Evolutionary conservation across 1,140 invertebrate species (phyloP), one percentile per base, ranked within the genome.

Genomic region (Acromyrmex charruanus): DNA sequence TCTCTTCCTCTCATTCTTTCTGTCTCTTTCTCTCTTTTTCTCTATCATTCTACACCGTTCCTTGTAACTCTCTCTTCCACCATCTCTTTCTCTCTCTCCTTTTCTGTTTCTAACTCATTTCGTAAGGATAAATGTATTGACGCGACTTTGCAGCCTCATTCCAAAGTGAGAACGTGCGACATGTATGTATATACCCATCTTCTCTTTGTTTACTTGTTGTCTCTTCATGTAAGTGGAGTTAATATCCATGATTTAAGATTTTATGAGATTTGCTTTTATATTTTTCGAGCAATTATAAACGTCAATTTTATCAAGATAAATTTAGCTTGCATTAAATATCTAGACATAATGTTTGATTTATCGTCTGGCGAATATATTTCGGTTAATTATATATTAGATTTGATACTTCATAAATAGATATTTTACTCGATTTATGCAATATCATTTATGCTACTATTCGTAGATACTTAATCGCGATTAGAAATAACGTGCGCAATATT

Each of bases 121-220:
- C 77, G 88, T 72, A 87, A 91, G 88, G 87, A 86, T 89, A 77
- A 86, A 72, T 88, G 93, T 94, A 94, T 93, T 93, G 93, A 94
- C 91, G 92, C 91, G 90, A 89, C 92, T 94, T 91, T 92, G 87
- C 92, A 91, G 87, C 90, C 89, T 89, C 90, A 93, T 92, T 93
- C 92, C 92, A 74, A 88, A 86, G 77, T 92, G 89, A 92, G 90
- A 89, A 92, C 91, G 87, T 87, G 87, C 68, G 88, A 93, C 88
- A 85, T 89, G 68, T 59, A 55, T 39, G 35, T 39, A 9, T 85
- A 53, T 69, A 85, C 49, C 21, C 82, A 35, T 25, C 35, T 35
- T 28, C 21, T 59, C 12, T 28, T n/a, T 35, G 31, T 68, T 79
- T 51, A 12, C 65, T 49, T 49, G 21, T 25, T 49, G 35, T 65